Base-by-base conservation (phyloP, 2,113 vertebrate species). In the Thinocorus orbignyianus region DNA sequence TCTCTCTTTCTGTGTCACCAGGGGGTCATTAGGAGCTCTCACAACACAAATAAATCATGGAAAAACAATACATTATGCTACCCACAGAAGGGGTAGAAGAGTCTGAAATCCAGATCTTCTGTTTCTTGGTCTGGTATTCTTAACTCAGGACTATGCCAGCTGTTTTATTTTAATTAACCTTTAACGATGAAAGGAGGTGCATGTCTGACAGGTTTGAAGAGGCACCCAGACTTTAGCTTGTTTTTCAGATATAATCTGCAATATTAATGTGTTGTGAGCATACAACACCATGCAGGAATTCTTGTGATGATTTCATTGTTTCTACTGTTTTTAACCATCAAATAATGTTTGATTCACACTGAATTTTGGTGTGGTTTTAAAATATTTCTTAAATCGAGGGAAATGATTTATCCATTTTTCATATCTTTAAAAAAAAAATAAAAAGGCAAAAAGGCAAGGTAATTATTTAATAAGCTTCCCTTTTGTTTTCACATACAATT, bases 11-110 rank as follows among this genome's bases (percentile, higher is more conserved):
- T 93, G 7, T 81, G 72, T 86, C 95, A 95, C 91, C 65, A 68
- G 95, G 92, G 94, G 90, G 95, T 96, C 95, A 96, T 95, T 96
- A 95, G 79, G 81, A 93, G 88, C 85, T 93, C 95, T 94, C 90
- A 91, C 87, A 96, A 93, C 88, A 86, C 90, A 96, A 94, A 96
- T 93, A 96, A 92, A 93, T 96, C 51, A 95, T 48, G 44, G 79
- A 64, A 81, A 92, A 94, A 73, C 71, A 95, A 84, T 88, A 62
- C 48, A 90, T 96, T 95, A 83, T 93, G 89, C 94, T 89, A 30
- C 60, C 39, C 55, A 19, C 5, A 4, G 46, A 91, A 93, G 52
- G 48, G 11, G 19, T 4, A 4, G 46, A 91, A 93, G 48, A 42
- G 11, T 71, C 77, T 95, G 83, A 77, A 89, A 92, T 81, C 55